These are phyloP conservation scores for Darevskia nairensis DNA, from an alignment of 2,797 vertebrate species.

Conservation along the genomic window DNA sequence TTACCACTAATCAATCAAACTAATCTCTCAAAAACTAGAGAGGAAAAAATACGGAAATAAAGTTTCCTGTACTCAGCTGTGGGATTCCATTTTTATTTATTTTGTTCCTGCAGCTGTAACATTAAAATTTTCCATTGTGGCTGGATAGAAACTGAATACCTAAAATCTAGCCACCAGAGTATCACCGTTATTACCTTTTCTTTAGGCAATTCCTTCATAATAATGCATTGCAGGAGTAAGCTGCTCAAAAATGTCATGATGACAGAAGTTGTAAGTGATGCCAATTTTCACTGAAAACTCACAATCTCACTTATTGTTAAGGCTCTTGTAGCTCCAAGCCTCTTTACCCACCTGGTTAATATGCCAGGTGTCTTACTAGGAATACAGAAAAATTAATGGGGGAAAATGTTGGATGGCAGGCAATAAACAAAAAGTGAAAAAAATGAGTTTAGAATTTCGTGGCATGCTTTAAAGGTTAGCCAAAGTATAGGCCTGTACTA, in stretches of 20 bases:
- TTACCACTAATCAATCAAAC: background rate
- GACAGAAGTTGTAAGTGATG: background rate
- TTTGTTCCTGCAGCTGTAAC: background rate
- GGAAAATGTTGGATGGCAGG: background rate
- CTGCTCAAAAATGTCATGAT: background rate
- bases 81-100: background rate
- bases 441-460: background rate
- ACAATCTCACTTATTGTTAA: background rate
- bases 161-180: background rate
- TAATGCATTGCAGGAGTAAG: background rate
- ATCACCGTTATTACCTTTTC: background rate
- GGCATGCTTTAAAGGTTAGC: background rate
- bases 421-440: background rate
- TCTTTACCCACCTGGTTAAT: background rate
- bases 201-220: background rate
- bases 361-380: background rate
- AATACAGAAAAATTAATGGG: background rate
- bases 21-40: background rate
- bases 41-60: background rate
- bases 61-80: background rate
- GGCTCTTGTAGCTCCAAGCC: background rate
- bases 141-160: background rate
- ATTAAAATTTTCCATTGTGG: background rate
- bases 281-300: background rate
- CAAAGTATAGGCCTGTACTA: background rate